These are phyloP conservation scores for Channa argus DNA, from an alignment of 2,113 vertebrate genomes.

Conservation along the genomic window DNA sequence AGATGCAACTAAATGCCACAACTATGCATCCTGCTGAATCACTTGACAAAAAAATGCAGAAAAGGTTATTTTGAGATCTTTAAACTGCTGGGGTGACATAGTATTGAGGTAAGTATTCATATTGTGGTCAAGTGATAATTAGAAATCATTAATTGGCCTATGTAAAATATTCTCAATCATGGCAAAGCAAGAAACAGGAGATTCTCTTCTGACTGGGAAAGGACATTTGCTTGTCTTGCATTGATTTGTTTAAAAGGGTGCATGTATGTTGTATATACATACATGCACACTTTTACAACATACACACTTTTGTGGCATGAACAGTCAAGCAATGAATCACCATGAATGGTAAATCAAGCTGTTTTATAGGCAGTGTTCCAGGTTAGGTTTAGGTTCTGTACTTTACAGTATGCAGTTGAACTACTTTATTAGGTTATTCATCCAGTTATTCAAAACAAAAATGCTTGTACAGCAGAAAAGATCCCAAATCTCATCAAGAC, in stretches of 20 bases:
- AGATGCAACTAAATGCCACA: background rate
- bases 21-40: background rate
- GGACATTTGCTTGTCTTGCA: background rate
- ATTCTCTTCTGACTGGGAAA: too few species aligned
- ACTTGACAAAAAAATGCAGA: too few species aligned
- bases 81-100: too few species aligned
- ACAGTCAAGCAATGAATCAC: too few species aligned
- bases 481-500: constrained; percentile 28
- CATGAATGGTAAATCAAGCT: background rate
- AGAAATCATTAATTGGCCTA: too few species aligned
- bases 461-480: background rate
- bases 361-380: background rate
- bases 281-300: too few species aligned
- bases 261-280: too few species aligned
- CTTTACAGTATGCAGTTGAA: background rate
- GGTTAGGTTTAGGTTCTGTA: background rate
- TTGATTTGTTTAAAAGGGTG: background rate
- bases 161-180: too few species aligned
- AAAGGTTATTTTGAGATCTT: background rate
- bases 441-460: background rate
- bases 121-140: too few species aligned
- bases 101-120: too few species aligned
- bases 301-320: too few species aligned
- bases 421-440: background rate
- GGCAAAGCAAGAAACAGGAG: too few species aligned